Percentiles rank a stretch among this genome's conserved stretches.
These are phyloP conservation scores for Tapirus indicus DNA, from an alignment of 2,797 vertebrate genomes.

Conservation along the genomic window DNA sequence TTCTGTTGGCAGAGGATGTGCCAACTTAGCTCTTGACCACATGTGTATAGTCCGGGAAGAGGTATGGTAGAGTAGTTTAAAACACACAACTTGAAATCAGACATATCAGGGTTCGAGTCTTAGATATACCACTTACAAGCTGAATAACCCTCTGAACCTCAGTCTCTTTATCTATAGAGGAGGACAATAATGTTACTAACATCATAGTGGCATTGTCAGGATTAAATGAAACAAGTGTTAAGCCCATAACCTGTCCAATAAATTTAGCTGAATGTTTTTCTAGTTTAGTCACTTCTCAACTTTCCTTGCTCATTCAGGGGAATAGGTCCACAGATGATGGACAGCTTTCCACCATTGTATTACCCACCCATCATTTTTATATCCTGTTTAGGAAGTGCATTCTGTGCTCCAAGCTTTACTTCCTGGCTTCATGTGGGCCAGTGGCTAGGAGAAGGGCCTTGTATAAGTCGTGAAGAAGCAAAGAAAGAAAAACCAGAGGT, in stretches of 20 bases:
- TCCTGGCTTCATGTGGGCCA: not conserved
- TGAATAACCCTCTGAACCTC: not conserved
- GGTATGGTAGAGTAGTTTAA: not conserved
- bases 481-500: not conserved
- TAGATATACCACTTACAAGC: not conserved
- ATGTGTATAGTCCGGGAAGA: not conserved
- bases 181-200: not conserved
- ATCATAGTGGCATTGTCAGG: not conserved
- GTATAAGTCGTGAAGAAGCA: not conserved
- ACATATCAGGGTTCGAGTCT: not conserved
- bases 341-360: not conserved
- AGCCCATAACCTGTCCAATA: not conserved
- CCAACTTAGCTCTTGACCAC: not conserved
- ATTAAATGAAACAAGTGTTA: not conserved
- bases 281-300: not conserved
- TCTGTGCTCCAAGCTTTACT: not conserved
- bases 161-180: not conserved
- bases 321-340: not conserved
- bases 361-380: not conserved
- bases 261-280: not conserved
- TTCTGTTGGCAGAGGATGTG: not conserved
- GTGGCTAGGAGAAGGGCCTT: not conserved
- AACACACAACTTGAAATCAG: not conserved
- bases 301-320: not conserved
- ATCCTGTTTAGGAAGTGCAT: not conserved